Evolutionary conservation across 2,113 vertebrate genomes (phyloP), one percentile per base, ranked within the genome.

Genomic region (Alouatta palliata): DNA sequence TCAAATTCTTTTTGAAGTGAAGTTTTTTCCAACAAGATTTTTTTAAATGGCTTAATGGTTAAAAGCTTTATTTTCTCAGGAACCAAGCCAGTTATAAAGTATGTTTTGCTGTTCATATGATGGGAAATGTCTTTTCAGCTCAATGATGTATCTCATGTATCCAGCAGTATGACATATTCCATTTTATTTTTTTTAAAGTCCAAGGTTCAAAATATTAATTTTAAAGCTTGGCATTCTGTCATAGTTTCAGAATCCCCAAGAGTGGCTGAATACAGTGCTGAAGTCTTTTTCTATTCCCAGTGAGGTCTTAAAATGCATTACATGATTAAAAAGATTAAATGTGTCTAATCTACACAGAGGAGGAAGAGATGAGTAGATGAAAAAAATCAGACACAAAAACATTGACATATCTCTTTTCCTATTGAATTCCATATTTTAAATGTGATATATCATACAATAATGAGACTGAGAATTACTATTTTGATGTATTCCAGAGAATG

Each of bases 391-490:
- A 80, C 3, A 71, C 27, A 52, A 64, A 87, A 40, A 56, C 10
- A 95, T 35, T 70, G 71, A 94, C 45, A 77, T 52, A 45, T 45
- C 17, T 68, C 37, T 96, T 81, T 96, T 76, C n/a, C 23, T 68
- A 47, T 86, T 49, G 58, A 43, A 96, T 84, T 95, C 27, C 73
- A 0, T 94, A 85, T 94, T 91, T 96, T 94, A 84, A 96, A 94
- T 14, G 21, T 71, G 11, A 45, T 83, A 68, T 93, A 82, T 91
- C 52, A 90, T 56, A 56, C 6, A 90, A 32, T 68, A 21, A 96
- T 70, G 27, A 89, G 52, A 70, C 4, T 64, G 32, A 87, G 27
- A 80, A 85, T 71, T 82, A 64, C 27, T 75, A 9, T 92, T 96
- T 88, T 79, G 58, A 47, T 37, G 45, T 45, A 49, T 37, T 95